These are phyloP conservation scores for Argopecten irradians DNA, from an alignment of 1,140 invertebrate species.

Conservation along the genomic window DNA sequence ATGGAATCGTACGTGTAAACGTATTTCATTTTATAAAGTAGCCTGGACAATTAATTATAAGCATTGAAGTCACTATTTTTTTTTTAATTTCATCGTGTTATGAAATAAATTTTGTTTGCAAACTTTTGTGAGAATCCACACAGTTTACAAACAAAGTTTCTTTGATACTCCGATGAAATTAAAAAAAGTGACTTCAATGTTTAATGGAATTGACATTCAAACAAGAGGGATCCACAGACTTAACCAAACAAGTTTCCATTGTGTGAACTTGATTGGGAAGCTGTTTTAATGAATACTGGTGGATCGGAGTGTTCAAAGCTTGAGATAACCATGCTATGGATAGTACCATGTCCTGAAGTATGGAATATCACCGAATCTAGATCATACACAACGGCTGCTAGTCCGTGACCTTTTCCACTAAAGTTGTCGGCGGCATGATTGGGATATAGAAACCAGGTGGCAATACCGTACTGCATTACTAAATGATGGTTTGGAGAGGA, in stretches of 20 bases:
- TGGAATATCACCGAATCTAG: neutral
- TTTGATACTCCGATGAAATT: too few species aligned
- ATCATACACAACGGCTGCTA: neutral
- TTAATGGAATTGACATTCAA: too few species aligned
- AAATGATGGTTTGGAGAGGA: neutral
- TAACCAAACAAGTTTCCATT: neutral
- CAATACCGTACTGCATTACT: conserved; percentile 26
- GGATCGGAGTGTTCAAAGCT: conserved; percentile 31
- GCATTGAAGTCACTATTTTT: too few species aligned
- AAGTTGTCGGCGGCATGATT: neutral
- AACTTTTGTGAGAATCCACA: too few species aligned
- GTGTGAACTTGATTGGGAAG: neutral
- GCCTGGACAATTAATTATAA: too few species aligned
- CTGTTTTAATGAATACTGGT: conserved; percentile 19
- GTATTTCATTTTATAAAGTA: too few species aligned
- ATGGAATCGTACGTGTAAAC: too few species aligned
- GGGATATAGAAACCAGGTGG: neutral
- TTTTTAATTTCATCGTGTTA: too few species aligned
- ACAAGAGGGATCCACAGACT: too few species aligned
- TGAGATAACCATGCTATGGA: neutral
- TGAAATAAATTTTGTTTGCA: too few species aligned
- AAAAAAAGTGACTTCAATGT: too few species aligned
- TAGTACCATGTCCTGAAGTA: neutral
- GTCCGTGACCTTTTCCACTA: neutral
- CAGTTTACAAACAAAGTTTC: too few species aligned